phyloP scores from a whole-genome alignment of 2,797 vertebrate species.

The Hemibagrus guttatus region DNA sequence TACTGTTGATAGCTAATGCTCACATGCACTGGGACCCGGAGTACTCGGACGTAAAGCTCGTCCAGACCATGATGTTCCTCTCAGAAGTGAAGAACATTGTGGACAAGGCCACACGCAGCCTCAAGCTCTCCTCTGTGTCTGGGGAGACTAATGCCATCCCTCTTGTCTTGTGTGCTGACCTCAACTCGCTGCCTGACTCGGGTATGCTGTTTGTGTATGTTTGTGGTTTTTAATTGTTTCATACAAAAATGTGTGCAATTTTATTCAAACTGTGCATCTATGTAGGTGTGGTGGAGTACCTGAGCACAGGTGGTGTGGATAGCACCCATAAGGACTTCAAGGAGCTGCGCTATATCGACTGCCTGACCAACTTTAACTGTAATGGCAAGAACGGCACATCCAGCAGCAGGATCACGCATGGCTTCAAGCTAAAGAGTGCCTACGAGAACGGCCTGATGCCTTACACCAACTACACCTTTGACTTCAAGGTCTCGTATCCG shows the following conservation, averaged over 20 bases:
- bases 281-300: conserved; percentile 94
- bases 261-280: neutral
- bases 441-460: conserved; percentile 97
- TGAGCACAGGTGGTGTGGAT: conserved; percentile 95
- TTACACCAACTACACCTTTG: conserved; percentile 97
- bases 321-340: conserved; percentile 99
- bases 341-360: conserved; percentile 94
- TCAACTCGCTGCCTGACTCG: conserved; percentile 97
- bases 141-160: conserved; percentile 93
- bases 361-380: conserved; percentile 97
- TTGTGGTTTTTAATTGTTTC: neutral
- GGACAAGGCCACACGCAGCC: conserved; percentile 93
- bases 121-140: conserved; percentile 84
- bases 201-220: conserved; percentile 68
- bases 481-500: conserved; percentile 82
- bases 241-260: neutral
- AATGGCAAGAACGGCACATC: conserved; percentile 93
- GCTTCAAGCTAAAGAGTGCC: conserved; percentile 97
- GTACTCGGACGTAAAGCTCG: conserved; percentile 95
- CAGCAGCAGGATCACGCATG: conserved; percentile 95
- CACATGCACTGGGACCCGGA: conserved; percentile 99
- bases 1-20: conserved; percentile 93
- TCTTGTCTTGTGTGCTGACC: conserved; percentile 94
- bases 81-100: conserved; percentile 97
- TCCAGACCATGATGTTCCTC: conserved; percentile 99